Base-by-base conservation (phyloP, 2,113 vertebrate species). In the Nicator chloris region DNA sequence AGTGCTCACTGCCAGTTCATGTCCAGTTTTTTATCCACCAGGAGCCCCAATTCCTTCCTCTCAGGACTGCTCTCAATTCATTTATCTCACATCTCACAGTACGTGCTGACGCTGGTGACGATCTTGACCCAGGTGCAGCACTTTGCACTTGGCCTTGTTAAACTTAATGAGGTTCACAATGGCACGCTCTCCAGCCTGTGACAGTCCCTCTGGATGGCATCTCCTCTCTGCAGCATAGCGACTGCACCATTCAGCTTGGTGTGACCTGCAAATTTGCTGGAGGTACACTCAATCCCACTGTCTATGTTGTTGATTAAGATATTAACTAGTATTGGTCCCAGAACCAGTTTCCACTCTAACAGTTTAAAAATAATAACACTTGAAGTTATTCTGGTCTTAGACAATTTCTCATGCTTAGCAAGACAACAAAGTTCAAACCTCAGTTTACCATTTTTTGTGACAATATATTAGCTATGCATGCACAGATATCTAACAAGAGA, bases 121-220 rank as follows among this genome's bases (percentile, higher is more conserved):
- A 8, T 18, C 28, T 21, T 19, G 3, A 44, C 6, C 9, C 18
- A 33, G 2, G 28, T 13, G 17, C 45, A 56, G 15, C 11, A 60
- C 17, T 39, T 49, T 61, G 27, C 28, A 63, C n/a, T 66, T 71
- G 21, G 24, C 22, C 44, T 72, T 66, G 33, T n/a, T 68, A 57
- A 57, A 56, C 10, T 30, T 66, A 27, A 44, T 8, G 33, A 66
- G 5, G 5, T 42, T 75, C 4, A 4, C n/a, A 26, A 0, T 2
- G 24, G 24, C 6, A 1, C 17, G 21, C 1, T 21, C 57, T 82
- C 35, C 50, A 51, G 27, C 8, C 33, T 51, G 20, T 77, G 18
- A 57, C 18, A 47, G 23, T 73, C 26, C 7, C 27, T 68, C 30
- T 63, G 10, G 50, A 53, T 49, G 13, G 9, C 39, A 76, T 12